A percentile compares a stretch with the other conserved stretches of the same genome.
These are phyloP conservation scores for Cephalopholis sonnerati DNA, from an alignment of 2,113 vertebrate genomes.

Conservation along the genomic window DNA sequence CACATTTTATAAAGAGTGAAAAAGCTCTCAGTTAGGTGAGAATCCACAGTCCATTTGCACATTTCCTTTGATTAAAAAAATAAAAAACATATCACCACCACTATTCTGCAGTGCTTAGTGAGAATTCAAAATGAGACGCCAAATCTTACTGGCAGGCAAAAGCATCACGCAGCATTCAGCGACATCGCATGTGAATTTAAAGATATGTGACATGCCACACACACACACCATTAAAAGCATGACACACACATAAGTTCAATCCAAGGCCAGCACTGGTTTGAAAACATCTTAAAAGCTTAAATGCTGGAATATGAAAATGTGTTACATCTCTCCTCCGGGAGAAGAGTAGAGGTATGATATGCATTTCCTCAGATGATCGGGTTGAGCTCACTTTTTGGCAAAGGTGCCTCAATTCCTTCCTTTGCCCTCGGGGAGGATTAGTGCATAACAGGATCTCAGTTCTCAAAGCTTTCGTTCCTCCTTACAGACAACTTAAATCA, in stretches of 20 bases:
- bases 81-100: background rate
- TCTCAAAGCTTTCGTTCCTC: conserved; percentile 50
- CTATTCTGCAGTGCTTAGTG: background rate
- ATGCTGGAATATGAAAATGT: conserved; percentile 44
- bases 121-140: conserved; percentile 16
- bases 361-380: conserved; percentile 39
- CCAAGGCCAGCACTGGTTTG: conserved; percentile 20
- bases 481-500: conserved; percentile 51
- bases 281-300: conserved; percentile 38
- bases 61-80: background rate
- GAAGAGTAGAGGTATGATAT: conserved; percentile 25
- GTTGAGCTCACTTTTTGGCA: conserved; percentile 56
- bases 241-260: conserved; percentile 1
- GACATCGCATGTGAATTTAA: background rate
- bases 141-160: conserved; percentile 7
- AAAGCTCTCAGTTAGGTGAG: conserved; percentile 14
- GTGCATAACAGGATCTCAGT: conserved; percentile 56
- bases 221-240: conserved; percentile 18
- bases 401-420: conserved; percentile 47
- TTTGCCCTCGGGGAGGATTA: conserved; percentile 54
- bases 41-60: conserved; percentile 25
- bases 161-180: conserved; percentile 1
- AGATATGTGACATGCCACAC: background rate
- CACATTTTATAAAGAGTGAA: conserved; percentile 13
- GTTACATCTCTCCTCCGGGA: conserved; percentile 27